A percentile compares a stretch with the other conserved stretches of the same genome.
phyloP scores from a whole-genome alignment of 2,888 invertebrate genomes.

The Heliconius sara region DNA sequence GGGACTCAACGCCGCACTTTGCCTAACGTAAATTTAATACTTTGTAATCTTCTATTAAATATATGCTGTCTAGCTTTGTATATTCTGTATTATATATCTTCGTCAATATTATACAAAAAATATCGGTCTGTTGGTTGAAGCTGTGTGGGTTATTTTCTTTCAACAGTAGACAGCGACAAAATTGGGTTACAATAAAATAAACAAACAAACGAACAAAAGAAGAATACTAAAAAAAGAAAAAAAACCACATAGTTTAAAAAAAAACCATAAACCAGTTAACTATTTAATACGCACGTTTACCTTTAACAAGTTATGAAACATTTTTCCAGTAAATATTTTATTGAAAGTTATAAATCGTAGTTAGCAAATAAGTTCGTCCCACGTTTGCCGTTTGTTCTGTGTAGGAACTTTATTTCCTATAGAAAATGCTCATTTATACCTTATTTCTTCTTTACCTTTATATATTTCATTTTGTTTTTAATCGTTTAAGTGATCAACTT shows the following conservation, averaged over 20 bases:
- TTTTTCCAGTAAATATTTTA: slow-evolving; percentile 26
- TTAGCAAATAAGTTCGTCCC: slow-evolving; percentile 19
- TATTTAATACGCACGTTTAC: not conserved
- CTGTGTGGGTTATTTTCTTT: not conserved
- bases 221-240: not conserved
- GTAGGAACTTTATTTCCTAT: slow-evolving; percentile 10
- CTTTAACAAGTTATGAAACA: slow-evolving; percentile 9
- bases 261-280: not conserved
- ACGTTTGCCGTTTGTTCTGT: slow-evolving; percentile 26
- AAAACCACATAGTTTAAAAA: not conserved
- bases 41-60: no score
- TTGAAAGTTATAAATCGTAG: slow-evolving; percentile 27
- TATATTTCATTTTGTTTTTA: not conserved
- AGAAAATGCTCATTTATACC: slow-evolving; percentile 14
- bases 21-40: no score
- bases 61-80: no score
- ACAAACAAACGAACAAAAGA: not conserved
- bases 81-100: no score
- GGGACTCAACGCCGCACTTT: no score
- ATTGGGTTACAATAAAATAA: not conserved
- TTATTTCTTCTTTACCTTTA: not conserved
- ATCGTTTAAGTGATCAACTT: not conserved
- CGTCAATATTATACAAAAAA: no score
- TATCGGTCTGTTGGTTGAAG: no score
- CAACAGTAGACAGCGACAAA: not conserved